phyloP scores from a whole-genome alignment of 2,888 invertebrate species.

The Thera obeliscata region DNA sequence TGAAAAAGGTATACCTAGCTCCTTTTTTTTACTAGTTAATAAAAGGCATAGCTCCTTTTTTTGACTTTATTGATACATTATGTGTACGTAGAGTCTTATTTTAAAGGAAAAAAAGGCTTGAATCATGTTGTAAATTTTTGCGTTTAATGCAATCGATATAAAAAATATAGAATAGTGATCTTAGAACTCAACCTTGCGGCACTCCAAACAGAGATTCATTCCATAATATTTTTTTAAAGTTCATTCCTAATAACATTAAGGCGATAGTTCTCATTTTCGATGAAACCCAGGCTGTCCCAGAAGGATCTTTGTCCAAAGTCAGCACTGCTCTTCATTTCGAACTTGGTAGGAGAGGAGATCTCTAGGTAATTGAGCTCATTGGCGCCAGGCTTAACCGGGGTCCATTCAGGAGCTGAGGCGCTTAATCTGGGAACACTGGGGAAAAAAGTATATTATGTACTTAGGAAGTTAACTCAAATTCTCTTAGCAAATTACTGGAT shows the following conservation, averaged over 20 bases:
- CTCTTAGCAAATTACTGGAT: too few relatives aligned
- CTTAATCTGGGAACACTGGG: constrained; percentile 71
- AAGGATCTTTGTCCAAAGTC: constrained; percentile 85
- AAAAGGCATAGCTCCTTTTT: too few relatives aligned
- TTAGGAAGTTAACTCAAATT: too few relatives aligned
- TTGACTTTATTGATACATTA: too few relatives aligned
- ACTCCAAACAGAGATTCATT: neutral
- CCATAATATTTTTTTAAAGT: constrained; percentile 55
- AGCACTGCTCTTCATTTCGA: constrained; percentile 68
- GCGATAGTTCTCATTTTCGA: constrained; percentile 82
- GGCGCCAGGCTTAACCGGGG: constrained; percentile 68
- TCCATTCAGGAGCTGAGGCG: constrained; percentile 71
- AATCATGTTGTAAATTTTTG: too few relatives aligned
- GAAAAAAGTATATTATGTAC: too few relatives aligned
- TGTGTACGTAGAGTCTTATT: too few relatives aligned
- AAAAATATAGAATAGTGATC: neutral
- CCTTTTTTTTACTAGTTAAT: too few relatives aligned
- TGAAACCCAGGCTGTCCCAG: constrained; percentile 85
- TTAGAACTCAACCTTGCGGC: neutral
- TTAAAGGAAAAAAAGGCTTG: too few relatives aligned
- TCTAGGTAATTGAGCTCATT: constrained; percentile 79
- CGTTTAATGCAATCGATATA: neutral
- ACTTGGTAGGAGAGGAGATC: constrained; percentile 75
- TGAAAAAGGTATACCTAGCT: too few relatives aligned
- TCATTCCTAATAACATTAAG: constrained; percentile 63